A percentile compares a stretch with the other conserved stretches of the same genome.
Conservation (phyloP, 2,888 invertebrate species). For the Bombylius major region DNA sequence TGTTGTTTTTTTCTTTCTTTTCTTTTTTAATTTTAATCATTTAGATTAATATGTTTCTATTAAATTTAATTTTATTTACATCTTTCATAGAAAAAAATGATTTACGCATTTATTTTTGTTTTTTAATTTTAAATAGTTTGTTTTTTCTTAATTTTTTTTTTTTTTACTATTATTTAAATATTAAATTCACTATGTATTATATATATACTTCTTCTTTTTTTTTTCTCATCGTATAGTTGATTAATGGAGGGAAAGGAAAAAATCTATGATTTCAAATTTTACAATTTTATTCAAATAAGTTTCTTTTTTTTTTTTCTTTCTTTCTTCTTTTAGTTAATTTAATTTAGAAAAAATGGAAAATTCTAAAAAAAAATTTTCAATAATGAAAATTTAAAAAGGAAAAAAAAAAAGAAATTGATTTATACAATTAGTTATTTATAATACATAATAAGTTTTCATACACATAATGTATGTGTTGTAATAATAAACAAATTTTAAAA, state of each 20-base stretch:
- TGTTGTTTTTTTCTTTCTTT: too few species aligned
- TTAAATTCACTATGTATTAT: too few species aligned
- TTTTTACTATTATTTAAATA: neutral
- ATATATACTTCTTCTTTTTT: neutral
- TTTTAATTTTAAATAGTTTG: neutral
- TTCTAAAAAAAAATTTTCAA: too few species aligned
- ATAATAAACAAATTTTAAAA: neutral
- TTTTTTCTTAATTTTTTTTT: neutral
- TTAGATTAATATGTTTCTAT: conserved; percentile 1
- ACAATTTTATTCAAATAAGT: too few species aligned
- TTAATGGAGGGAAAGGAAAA: too few species aligned
- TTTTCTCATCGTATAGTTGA: neutral
- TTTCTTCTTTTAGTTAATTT: too few species aligned
- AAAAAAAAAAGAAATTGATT: conserved; percentile 3
- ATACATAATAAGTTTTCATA: neutral
- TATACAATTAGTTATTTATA: conserved; percentile 2
- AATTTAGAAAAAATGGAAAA: too few species aligned
- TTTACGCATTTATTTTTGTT: conserved; percentile 3
- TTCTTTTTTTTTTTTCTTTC: too few species aligned
- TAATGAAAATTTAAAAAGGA: too few species aligned
- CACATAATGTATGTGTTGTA: conserved; percentile 7
- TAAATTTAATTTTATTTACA: neutral
- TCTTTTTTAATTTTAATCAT: neutral
- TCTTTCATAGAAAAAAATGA: conserved; percentile 1
- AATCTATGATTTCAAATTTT: too few species aligned